phyloP scores from a whole-genome alignment of 2,113 vertebrate genomes.

The Arizona elegans region DNA sequence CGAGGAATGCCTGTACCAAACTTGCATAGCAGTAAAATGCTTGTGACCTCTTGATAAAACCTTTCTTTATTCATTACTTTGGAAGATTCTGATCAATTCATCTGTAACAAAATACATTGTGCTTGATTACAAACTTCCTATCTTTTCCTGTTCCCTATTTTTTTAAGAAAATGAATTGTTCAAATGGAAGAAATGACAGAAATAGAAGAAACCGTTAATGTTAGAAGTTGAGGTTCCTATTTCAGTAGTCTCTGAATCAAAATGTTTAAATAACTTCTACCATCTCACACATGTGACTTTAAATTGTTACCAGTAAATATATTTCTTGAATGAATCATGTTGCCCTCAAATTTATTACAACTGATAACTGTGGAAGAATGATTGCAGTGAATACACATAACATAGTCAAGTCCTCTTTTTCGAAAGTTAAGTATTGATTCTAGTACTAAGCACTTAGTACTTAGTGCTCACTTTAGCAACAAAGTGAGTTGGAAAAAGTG shows the following conservation, averaged over 20 bases:
- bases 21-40: neutral
- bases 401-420: neutral
- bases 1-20: neutral
- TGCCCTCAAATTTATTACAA: neutral
- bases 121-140: neutral
- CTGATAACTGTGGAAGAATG: neutral
- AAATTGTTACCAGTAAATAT: neutral
- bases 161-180: neutral
- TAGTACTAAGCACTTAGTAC: neutral
- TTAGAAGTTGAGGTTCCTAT: neutral
- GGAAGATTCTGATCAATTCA: neutral
- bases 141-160: neutral
- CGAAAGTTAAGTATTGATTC: neutral
- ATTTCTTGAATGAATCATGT: neutral
- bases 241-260: neutral
- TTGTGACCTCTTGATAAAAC: neutral
- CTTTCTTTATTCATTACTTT: neutral
- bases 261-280: neutral
- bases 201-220: neutral
- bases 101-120: neutral
- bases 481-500: neutral
- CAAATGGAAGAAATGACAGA: neutral
- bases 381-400: neutral
- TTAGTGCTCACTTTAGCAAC: neutral
- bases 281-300: neutral